These are phyloP conservation scores for Melanostigma gelatinosum DNA, from an alignment of 2,113 vertebrate species.

Conservation along the genomic window DNA sequence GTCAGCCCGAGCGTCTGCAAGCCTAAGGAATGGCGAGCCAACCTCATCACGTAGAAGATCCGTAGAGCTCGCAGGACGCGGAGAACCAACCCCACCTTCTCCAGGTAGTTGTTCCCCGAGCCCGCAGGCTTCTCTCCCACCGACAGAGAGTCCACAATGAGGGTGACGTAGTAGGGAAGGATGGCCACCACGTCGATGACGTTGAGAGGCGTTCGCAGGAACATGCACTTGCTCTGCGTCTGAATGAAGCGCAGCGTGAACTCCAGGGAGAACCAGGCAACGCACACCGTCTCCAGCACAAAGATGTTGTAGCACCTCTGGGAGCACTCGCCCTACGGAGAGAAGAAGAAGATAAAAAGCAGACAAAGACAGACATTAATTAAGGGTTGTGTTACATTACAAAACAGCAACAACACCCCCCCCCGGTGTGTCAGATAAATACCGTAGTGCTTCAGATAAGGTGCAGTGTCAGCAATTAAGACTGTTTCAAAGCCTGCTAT, in stretches of 20 bases:
- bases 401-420: not conserved
- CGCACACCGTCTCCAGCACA: conserved; percentile 95
- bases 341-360: not conserved
- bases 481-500: conserved; percentile 36
- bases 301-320: conserved; percentile 92
- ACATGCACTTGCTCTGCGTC: conserved; percentile 92
- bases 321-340: conserved; percentile 92
- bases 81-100: conserved; percentile 92
- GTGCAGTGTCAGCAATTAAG: conserved; percentile 10
- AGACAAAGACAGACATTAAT: conserved; percentile 38
- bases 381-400: not conserved
- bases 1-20: conserved; percentile 95
- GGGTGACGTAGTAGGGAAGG: conserved; percentile 94
- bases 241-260: conserved; percentile 95
- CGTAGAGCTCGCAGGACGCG: conserved; percentile 92
- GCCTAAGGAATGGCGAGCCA: conserved; percentile 93
- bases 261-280: conserved; percentile 97
- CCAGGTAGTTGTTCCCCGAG: conserved; percentile 92
- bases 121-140: conserved; percentile 77
- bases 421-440: not conserved
- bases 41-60: conserved; percentile 94
- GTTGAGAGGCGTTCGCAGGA: conserved; percentile 93
- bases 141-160: conserved; percentile 89
- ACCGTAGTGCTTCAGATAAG: not conserved
- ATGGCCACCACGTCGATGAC: conserved; percentile 95